These are phyloP conservation scores for Pempheris klunzingeri DNA, from an alignment of 2,797 vertebrate species.

Conservation along the genomic window DNA sequence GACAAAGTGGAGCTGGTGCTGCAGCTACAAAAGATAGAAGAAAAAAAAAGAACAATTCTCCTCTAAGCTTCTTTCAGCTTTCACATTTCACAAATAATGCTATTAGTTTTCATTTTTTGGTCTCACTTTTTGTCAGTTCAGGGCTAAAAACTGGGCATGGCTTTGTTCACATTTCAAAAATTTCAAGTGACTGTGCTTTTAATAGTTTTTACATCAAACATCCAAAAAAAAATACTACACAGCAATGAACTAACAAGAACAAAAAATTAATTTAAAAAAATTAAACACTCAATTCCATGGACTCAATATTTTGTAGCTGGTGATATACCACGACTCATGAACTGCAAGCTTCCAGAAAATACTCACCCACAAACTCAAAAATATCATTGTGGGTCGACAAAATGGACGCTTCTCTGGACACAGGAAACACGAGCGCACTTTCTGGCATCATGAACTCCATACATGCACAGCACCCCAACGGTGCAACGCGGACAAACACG, in stretches of 20 bases:
- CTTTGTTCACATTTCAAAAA: neutral
- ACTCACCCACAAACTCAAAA: neutral
- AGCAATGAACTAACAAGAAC: neutral
- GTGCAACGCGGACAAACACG: neutral
- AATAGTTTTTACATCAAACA: too few relatives aligned
- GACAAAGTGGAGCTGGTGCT: slow-evolving; percentile 19
- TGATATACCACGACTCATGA: neutral
- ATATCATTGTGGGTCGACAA: neutral
- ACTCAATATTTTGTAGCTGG: neutral
- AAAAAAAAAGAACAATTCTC: slow-evolving; percentile 22
- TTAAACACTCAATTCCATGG: too few relatives aligned
- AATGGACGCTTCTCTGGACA: neutral
- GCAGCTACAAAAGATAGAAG: slow-evolving; percentile 20
- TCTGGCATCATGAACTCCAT: neutral
- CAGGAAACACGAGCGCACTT: neutral
- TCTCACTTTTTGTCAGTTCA: neutral
- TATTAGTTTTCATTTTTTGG: neutral
- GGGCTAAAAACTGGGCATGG: neutral
- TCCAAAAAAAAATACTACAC: neutral
- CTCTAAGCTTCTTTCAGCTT: slow-evolving; percentile 27
- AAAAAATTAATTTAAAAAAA: neutral
- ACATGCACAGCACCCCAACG: neutral
- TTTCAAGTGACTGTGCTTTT: neutral
- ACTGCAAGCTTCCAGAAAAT: neutral
- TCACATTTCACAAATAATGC: slow-evolving; percentile 19